Percentiles rank a stretch among this genome's conserved stretches.
phyloP scores from a whole-genome alignment of 2,797 vertebrate genomes.

The Pipistrellus kuhlii region DNA sequence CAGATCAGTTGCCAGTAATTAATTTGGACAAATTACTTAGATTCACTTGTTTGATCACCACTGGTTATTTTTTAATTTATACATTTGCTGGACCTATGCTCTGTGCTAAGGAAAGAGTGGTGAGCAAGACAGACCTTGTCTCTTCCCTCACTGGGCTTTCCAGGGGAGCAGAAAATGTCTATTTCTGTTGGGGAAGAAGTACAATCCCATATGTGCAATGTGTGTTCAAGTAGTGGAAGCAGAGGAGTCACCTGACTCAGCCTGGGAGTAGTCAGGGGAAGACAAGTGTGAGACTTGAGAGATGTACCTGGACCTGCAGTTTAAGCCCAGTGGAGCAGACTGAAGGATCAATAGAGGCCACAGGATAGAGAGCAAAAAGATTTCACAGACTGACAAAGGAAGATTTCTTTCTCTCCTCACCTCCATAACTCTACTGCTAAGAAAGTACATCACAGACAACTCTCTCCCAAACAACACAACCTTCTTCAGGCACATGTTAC shows the following conservation, averaged over 20 bases:
- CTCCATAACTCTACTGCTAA: not conserved
- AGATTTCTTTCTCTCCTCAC: not conserved
- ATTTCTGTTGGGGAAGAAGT: not conserved
- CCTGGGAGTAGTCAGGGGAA: not conserved
- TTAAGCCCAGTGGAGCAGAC: not conserved
- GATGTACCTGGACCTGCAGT: not conserved
- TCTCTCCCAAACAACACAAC: not conserved
- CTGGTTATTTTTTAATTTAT: not conserved
- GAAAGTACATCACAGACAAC: not conserved
- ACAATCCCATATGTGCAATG: rapidly evolving
- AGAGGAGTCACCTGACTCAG: not conserved
- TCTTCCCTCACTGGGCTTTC: not conserved
- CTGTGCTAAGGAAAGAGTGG: not conserved
- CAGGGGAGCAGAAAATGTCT: not conserved
- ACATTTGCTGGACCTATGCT: not conserved
- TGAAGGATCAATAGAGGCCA: not conserved
- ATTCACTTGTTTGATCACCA: not conserved
- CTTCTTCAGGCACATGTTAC: not conserved
- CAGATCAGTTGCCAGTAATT: constrained; percentile 21
- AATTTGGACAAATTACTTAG: constrained; percentile 6
- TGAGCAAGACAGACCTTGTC: not conserved
- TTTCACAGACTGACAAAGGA: not conserved
- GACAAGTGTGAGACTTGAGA: not conserved
- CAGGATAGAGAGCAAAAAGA: not conserved
- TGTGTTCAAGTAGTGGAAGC: not conserved